These are phyloP conservation scores for Dendrolimus kikuchii DNA, from an alignment of 1,140 invertebrate genomes.

Conservation along the genomic window DNA sequence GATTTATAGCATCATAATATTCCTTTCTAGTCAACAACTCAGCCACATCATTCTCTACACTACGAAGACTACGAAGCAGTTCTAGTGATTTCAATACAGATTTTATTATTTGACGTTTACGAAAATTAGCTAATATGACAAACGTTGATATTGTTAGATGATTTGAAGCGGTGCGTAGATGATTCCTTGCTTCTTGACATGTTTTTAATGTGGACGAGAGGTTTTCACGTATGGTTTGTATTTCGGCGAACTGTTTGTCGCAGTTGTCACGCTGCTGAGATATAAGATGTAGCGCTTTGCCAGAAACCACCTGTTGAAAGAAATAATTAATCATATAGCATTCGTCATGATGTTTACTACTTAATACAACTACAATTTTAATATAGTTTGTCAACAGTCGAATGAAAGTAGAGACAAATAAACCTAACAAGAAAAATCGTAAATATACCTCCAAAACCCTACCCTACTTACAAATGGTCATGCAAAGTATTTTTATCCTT, in stretches of 20 bases:
- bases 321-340: not conserved
- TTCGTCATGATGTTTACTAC: no score
- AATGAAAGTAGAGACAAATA: no score
- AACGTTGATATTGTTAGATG: constrained; percentile 90
- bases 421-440: no score
- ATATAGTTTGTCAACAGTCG: no score
- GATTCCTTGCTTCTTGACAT: constrained; percentile 80
- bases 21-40: constrained; percentile 88
- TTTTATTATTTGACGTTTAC: constrained; percentile 86
- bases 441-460: no score
- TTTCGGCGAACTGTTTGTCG: constrained; percentile 86
- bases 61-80: constrained; percentile 87
- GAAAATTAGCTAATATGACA: constrained; percentile 89
- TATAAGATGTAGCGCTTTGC: constrained; percentile 92
- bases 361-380: no score
- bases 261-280: constrained; percentile 90
- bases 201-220: constrained; percentile 80
- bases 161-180: constrained; percentile 82
- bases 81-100: constrained; percentile 85
- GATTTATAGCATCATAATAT: constrained; percentile 90
- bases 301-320: constrained; percentile 82
- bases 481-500: no score
- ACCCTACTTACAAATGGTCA: no score
- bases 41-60: constrained; percentile 88
- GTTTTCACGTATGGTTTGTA: constrained; percentile 83